These are phyloP conservation scores for Agrilus cyanescens DNA, from an alignment of 2,888 invertebrate genomes.

Conservation along the genomic window DNA sequence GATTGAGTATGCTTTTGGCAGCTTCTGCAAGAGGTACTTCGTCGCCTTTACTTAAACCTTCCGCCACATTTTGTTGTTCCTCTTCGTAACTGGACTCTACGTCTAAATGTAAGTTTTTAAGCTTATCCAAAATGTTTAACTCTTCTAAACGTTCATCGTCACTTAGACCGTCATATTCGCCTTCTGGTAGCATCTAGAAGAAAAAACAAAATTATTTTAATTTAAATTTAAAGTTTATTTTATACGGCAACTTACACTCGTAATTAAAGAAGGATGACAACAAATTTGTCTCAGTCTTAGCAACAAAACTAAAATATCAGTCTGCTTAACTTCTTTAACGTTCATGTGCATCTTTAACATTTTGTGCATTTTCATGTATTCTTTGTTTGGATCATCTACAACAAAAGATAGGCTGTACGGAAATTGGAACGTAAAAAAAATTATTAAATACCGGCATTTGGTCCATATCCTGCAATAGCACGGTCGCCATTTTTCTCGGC, in stretches of 20 bases:
- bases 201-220: background rate
- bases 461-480: background rate
- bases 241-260: slow-evolving; percentile 37
- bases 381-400: slow-evolving; percentile 29
- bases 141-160: slow-evolving; percentile 35
- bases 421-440: background rate
- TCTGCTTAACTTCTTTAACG: slow-evolving; percentile 37
- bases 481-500: slow-evolving; percentile 49
- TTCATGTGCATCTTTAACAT: slow-evolving; percentile 49
- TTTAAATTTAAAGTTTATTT: background rate
- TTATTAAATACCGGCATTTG: background rate
- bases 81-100: slow-evolving; percentile 19
- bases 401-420: slow-evolving; percentile 1
- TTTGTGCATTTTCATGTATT: slow-evolving; percentile 52
- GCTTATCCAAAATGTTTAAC: slow-evolving; percentile 49
- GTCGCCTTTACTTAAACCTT: slow-evolving; percentile 22
- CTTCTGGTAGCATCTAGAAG: slow-evolving; percentile 40
- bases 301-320: slow-evolving; percentile 66
- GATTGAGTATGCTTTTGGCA: slow-evolving; percentile 48
- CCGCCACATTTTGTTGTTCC: slow-evolving; percentile 18
- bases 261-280: slow-evolving; percentile 77
- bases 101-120: slow-evolving; percentile 49
- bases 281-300: slow-evolving; percentile 80
- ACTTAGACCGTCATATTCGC: slow-evolving; percentile 26
- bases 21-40: slow-evolving; percentile 43